Conservation (phyloP, 2,113 vertebrate species). For the Manacus vitellinus region DNA sequence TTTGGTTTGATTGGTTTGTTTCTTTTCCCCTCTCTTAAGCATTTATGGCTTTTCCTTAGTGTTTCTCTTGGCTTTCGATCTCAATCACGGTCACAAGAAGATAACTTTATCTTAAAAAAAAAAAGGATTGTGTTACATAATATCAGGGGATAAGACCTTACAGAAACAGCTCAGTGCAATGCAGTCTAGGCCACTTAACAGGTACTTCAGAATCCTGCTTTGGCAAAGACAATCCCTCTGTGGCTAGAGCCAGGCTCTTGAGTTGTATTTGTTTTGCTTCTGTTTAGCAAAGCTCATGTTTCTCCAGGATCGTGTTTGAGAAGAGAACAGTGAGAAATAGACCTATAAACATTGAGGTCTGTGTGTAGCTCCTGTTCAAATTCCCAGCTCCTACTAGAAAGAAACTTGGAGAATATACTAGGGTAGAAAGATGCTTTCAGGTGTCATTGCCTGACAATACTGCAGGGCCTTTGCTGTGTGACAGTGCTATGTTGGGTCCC, state of each 20-base stretch:
- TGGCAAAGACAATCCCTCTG: not conserved
- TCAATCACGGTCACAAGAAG: accelerated
- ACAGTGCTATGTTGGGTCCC: not conserved
- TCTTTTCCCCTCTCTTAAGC: not conserved
- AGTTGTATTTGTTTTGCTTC: not conserved
- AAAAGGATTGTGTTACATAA: not conserved
- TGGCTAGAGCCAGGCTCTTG: not conserved
- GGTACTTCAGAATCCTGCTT: not conserved
- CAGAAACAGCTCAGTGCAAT: not conserved
- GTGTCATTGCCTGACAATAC: not conserved
- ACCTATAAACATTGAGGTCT: not conserved
- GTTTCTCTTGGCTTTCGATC: not conserved
- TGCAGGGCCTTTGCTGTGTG: not conserved
- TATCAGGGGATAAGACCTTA: not conserved
- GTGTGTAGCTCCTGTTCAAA: not conserved
- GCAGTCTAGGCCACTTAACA: not conserved
- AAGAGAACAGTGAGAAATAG: not conserved
- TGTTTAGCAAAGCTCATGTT: not conserved
- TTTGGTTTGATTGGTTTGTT: not conserved
- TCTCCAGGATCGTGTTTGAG: not conserved
- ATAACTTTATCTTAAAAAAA: not conserved
- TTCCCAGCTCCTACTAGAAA: not conserved
- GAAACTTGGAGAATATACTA: not conserved
- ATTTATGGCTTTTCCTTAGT: not conserved
- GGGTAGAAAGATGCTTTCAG: not conserved